Evolutionary conservation across 2,888 invertebrate genomes (phyloP).

Genomic region (Colostygia pectinataria): DNA sequence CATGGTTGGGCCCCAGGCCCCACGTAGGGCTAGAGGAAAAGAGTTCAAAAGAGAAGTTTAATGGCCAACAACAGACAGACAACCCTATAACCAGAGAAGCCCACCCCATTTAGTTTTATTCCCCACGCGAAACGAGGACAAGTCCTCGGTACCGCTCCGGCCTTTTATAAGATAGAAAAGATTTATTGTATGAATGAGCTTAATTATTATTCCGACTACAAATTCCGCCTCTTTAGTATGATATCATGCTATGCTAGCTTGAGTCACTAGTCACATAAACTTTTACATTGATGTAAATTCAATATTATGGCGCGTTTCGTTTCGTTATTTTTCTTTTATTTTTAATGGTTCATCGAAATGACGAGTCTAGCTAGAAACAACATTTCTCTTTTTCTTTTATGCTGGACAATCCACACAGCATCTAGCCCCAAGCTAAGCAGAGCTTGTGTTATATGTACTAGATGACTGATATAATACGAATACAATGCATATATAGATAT

Average conservation of each 20-base stretch:
- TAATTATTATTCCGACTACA: slow-evolving; percentile 40
- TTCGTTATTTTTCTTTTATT: too few species aligned
- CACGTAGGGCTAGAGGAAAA: too few species aligned
- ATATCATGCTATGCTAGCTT: neutral
- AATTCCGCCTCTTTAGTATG: slow-evolving; percentile 58
- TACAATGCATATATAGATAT: too few species aligned
- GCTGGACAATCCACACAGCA: too few species aligned
- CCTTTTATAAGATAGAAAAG: slow-evolving; percentile 64
- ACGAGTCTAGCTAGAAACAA: too few species aligned
- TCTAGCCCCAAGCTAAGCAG: too few species aligned
- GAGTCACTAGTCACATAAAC: neutral
- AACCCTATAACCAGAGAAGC: slow-evolving; percentile 13
- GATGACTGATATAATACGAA: too few species aligned
- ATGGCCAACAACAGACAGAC: neutral
- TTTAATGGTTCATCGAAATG: too few species aligned
- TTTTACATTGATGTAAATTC: neutral
- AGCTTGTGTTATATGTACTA: too few species aligned
- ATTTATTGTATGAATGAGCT: slow-evolving; percentile 49
- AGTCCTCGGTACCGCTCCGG: slow-evolving; percentile 33
- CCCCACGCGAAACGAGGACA: slow-evolving; percentile 47
- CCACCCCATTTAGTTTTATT: slow-evolving; percentile 36
- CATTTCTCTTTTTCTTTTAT: too few species aligned
- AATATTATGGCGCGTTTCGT: neutral
- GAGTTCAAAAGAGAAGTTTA: too few species aligned
- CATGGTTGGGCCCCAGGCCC: too few species aligned